Evolutionary conservation across 1,140 invertebrate species (phyloP).

Genomic region (Chlorops oryzae): DNA sequence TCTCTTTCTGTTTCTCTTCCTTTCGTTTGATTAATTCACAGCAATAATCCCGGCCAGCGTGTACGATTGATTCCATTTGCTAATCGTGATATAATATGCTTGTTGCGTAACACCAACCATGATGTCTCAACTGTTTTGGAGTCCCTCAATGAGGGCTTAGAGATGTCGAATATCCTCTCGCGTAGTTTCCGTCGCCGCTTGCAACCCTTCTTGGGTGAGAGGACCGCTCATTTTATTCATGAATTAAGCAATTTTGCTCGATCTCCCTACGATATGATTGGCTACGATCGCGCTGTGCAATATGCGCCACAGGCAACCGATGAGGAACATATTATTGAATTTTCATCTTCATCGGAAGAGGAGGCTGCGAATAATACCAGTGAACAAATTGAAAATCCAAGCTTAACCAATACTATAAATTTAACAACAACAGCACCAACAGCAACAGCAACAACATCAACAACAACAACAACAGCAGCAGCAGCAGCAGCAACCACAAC

Average conservation of each 20-base stretch:
- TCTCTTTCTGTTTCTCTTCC: background rate
- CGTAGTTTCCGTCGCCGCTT: slow-evolving; percentile 62
- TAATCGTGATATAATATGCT: slow-evolving; percentile 69
- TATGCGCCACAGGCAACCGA: slow-evolving; percentile 43
- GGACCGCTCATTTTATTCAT: slow-evolving; percentile 78
- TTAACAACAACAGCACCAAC: slow-evolving; percentile 24
- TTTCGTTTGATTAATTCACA: slow-evolving; percentile 38
- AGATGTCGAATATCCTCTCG: slow-evolving; percentile 65
- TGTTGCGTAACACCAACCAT: slow-evolving; percentile 59
- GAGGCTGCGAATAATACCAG: background rate
- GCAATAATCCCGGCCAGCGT: slow-evolving; percentile 69
- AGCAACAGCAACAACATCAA: slow-evolving; percentile 26
- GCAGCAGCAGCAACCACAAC: too few species aligned
- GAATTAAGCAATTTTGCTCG: slow-evolving; percentile 82
- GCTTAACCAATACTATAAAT: too few species aligned
- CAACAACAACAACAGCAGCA: slow-evolving; percentile 18
- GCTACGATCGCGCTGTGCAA: slow-evolving; percentile 60
- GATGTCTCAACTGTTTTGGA: slow-evolving; percentile 62
- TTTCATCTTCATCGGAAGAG: slow-evolving; percentile 21
- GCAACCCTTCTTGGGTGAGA: slow-evolving; percentile 51
- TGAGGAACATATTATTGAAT: slow-evolving; percentile 36
- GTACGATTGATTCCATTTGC: slow-evolving; percentile 82
- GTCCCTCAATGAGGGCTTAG: slow-evolving; percentile 64
- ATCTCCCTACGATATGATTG: slow-evolving; percentile 76
- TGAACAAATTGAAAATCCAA: too few species aligned